Conservation (phyloP, 2,797 vertebrate species). For the Iguana delicatissima region DNA sequence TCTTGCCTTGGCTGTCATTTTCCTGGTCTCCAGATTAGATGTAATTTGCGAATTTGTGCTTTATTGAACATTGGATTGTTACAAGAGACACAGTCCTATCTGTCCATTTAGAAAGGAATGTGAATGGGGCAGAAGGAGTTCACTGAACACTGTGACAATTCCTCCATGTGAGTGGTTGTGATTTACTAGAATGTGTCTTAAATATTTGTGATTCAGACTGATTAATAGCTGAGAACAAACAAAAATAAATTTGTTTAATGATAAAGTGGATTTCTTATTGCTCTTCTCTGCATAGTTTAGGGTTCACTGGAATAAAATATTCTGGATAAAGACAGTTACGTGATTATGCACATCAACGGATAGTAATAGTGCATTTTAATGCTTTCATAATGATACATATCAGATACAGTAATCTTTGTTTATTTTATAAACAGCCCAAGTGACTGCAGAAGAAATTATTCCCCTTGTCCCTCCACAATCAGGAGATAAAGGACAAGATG, state of each 20-base stretch:
- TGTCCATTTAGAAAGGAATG: neutral
- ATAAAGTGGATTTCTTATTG: neutral
- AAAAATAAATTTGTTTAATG: neutral
- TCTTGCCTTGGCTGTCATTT: neutral
- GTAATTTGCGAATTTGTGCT: neutral
- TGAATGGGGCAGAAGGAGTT: neutral
- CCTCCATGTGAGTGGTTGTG: neutral
- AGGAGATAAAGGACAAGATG: constrained; percentile 98
- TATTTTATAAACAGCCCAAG: constrained; percentile 87
- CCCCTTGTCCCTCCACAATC: constrained; percentile 97
- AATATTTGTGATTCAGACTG: neutral
- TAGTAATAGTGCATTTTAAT: neutral
- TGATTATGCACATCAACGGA: neutral
- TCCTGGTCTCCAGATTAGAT: neutral
- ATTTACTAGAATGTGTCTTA: neutral
- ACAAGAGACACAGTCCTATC: neutral
- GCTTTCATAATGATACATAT: constrained; percentile 1
- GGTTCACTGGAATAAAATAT: neutral
- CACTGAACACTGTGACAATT: neutral
- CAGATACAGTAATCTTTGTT: constrained; percentile 1
- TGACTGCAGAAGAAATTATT: constrained; percentile 96
- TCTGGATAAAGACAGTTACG: neutral
- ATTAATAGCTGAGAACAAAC: neutral
- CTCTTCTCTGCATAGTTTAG: neutral
- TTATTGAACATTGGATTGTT: neutral